Evolutionary conservation across 2,797 vertebrate genomes (phyloP).

Genomic region (Sparidentex hasta): DNA sequence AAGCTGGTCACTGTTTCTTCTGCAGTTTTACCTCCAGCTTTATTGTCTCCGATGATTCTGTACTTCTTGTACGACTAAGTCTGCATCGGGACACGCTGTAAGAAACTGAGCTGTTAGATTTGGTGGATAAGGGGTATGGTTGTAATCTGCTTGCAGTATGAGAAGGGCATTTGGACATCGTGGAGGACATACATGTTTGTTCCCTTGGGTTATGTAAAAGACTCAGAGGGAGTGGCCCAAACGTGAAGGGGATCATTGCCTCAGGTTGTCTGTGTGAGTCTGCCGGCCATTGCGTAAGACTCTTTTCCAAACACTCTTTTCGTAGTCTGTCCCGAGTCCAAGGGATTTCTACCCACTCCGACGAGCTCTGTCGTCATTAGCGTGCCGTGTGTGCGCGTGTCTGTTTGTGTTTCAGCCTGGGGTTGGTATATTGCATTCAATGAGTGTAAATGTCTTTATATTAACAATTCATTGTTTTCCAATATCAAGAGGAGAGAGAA

Average conservation of each 20-base stretch:
- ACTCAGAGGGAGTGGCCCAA: conserved; percentile 59
- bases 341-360: conserved; percentile 49
- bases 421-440: neutral
- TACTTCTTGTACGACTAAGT: neutral
- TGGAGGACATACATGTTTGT: conserved; percentile 47
- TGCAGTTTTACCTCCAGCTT: neutral
- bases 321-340: conserved; percentile 41
- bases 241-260: conserved; percentile 56
- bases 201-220: conserved; percentile 73
- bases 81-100: neutral
- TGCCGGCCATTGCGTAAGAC: conserved; percentile 69
- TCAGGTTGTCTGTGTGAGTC: conserved; percentile 60
- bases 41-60: neutral
- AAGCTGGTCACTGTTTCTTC: neutral
- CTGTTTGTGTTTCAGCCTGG: conserved; percentile 7
- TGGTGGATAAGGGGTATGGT: conserved; percentile 1
- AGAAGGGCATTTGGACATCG: conserved; percentile 58
- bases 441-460: neutral
- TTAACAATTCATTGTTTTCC: neutral
- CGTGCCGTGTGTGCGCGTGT: neutral
- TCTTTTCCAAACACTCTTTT: conserved; percentile 69
- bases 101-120: conserved; percentile 11
- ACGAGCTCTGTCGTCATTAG: conserved; percentile 27
- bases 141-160: conserved; percentile 45
- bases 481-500: neutral